Evolutionary conservation across 2,888 invertebrate genomes (phyloP).

Genomic region (Amiota communis): DNA sequence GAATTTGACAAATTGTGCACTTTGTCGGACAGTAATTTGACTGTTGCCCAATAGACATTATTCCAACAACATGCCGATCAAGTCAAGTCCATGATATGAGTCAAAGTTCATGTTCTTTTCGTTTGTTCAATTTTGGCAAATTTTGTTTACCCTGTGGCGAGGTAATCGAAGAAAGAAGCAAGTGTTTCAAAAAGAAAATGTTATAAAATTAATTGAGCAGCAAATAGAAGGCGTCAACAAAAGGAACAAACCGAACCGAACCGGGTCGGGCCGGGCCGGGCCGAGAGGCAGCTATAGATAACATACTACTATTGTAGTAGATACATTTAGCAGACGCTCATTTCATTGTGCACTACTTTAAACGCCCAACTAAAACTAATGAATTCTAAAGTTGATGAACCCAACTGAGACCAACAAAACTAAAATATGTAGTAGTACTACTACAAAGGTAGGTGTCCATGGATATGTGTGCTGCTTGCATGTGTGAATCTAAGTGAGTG

Average conservation of each 20-base stretch:
- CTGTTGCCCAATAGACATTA: conserved; percentile 39
- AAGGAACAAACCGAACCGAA: not conserved
- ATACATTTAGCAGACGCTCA: not conserved
- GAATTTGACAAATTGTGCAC: conserved; percentile 62
- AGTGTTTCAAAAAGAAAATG: conserved; percentile 30
- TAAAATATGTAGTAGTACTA: not conserved
- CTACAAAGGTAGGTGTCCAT: not conserved
- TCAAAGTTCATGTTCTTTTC: not conserved
- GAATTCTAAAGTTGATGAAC: conserved; percentile 13
- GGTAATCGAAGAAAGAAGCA: not conserved
- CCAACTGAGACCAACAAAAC: not conserved
- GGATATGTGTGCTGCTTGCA: not conserved
- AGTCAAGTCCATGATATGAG: no score
- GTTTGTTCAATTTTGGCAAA: not conserved
- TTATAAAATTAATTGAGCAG: conserved; percentile 63
- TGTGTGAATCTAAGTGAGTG: not conserved
- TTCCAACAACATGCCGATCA: conserved; percentile 29
- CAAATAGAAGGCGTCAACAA: conserved; percentile 36
- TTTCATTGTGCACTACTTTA: conserved; percentile 39
- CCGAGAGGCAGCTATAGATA: conserved; percentile 8
- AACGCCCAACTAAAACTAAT: conserved; percentile 24
- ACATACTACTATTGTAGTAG: no score
- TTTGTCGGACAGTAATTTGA: conserved; percentile 46
- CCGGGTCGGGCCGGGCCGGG: not conserved
- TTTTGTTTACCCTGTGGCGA: conserved; percentile 19